A percentile compares a stretch with the other conserved stretches of the same genome.
Evolutionary conservation across 1,140 invertebrate genomes (phyloP).

Genomic region (Heliconius congener): DNA sequence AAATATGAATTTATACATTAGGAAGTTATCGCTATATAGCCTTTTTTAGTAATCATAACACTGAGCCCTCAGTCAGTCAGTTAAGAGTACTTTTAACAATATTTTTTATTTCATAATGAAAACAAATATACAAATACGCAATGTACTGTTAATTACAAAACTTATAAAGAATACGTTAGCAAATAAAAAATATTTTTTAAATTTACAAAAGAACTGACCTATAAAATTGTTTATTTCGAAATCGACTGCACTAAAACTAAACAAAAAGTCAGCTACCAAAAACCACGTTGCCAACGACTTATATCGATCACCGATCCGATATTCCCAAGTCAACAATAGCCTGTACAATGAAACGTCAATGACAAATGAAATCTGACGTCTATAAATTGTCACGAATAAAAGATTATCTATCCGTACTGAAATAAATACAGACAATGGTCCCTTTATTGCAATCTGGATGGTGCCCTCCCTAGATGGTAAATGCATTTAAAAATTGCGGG

Average conservation of each 20-base stretch:
- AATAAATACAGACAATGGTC: slow-evolving; percentile 55
- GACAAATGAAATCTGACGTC: slow-evolving; percentile 68
- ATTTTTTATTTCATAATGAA: too few relatives aligned
- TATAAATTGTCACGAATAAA: slow-evolving; percentile 72
- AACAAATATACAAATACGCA: too few relatives aligned
- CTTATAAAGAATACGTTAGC: too few relatives aligned
- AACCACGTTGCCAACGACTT: not conserved
- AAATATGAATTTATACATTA: too few relatives aligned
- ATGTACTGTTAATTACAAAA: too few relatives aligned
- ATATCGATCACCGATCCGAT: slow-evolving; percentile 35
- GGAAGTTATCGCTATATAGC: too few relatives aligned
- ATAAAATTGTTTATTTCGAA: not conserved
- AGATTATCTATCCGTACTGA: slow-evolving; percentile 69
- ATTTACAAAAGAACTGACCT: not conserved
- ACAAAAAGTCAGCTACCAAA: slow-evolving; percentile 15
- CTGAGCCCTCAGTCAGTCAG: too few relatives aligned
- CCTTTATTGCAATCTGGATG: slow-evolving; percentile 8
- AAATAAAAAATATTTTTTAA: too few relatives aligned
- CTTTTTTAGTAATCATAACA: too few relatives aligned
- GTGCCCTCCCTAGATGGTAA: not conserved
- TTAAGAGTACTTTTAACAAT: too few relatives aligned
- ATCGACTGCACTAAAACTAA: not conserved
- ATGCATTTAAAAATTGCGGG: slow-evolving; percentile 3
- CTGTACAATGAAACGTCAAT: slow-evolving; percentile 54
- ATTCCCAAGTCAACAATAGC: slow-evolving; percentile 28